These are phyloP conservation scores for Trachelus tabidus DNA, from an alignment of 2,888 invertebrate genomes.

Conservation along the genomic window DNA sequence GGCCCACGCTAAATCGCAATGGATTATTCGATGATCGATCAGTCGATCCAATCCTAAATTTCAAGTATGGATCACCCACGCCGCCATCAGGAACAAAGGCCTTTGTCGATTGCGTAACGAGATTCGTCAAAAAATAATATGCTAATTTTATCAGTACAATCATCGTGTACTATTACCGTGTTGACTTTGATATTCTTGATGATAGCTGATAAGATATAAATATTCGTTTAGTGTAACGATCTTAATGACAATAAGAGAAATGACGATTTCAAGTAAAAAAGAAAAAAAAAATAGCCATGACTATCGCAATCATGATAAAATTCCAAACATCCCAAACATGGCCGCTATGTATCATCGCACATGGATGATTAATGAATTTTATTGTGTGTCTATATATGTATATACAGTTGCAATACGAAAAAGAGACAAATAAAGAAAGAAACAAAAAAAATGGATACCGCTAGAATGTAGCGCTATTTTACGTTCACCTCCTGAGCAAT, in stretches of 20 bases:
- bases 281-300: too few relatives aligned
- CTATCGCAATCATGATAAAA: background rate
- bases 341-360: background rate
- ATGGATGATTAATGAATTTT: slow-evolving; percentile 9
- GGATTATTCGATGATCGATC: background rate
- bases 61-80: too few relatives aligned
- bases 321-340: background rate
- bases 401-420: background rate
- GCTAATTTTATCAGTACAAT: too few relatives aligned
- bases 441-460: slow-evolving; percentile 2
- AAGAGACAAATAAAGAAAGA: slow-evolving; percentile 9
- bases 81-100: too few relatives aligned
- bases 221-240: too few relatives aligned
- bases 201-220: too few relatives aligned
- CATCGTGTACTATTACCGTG: too few relatives aligned
- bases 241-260: too few relatives aligned
- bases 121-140: too few relatives aligned
- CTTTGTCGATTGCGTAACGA: too few relatives aligned
- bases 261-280: too few relatives aligned
- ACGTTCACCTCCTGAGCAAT: background rate
- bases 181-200: too few relatives aligned
- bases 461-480: slow-evolving; percentile 11
- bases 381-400: background rate
- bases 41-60: background rate
- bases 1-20: background rate